These are phyloP conservation scores for Carettochelys insculpta DNA, from an alignment of 2,113 vertebrate genomes.

Conservation along the genomic window DNA sequence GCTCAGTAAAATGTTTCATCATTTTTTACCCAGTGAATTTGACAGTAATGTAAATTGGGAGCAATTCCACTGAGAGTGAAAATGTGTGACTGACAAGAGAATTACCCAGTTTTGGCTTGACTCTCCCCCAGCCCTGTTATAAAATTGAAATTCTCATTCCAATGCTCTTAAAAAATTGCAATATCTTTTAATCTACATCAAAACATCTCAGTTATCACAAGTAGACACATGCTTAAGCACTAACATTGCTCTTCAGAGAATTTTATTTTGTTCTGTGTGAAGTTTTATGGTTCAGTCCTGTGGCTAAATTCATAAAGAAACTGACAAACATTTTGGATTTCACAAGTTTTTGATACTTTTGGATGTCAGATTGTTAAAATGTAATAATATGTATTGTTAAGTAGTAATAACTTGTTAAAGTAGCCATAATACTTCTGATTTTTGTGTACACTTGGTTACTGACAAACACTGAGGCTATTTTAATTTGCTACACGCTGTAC, in stretches of 20 bases:
- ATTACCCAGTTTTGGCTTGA: not conserved
- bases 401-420: not conserved
- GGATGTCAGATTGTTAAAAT: not conserved
- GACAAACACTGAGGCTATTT: not conserved
- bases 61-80: not conserved
- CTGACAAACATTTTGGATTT: not conserved
- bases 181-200: fast-evolving
- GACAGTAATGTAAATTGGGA: not conserved
- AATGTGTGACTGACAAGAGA: not conserved
- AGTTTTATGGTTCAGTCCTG: not conserved
- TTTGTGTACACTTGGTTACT: not conserved
- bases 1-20: fast-evolving
- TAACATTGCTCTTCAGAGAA: not conserved
- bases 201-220: not conserved
- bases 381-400: not conserved
- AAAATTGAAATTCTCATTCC: not conserved
- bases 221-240: not conserved
- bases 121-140: not conserved
- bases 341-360: not conserved
- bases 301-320: not conserved
- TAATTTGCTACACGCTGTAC: not conserved
- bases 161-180: not conserved
- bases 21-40: not conserved
- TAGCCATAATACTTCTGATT: not conserved
- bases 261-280: not conserved